A percentile compares a stretch with the other conserved stretches of the same genome.
Evolutionary conservation across 2,113 vertebrate species (phyloP).

Genomic region (Pelvicachromis taeniatus): DNA sequence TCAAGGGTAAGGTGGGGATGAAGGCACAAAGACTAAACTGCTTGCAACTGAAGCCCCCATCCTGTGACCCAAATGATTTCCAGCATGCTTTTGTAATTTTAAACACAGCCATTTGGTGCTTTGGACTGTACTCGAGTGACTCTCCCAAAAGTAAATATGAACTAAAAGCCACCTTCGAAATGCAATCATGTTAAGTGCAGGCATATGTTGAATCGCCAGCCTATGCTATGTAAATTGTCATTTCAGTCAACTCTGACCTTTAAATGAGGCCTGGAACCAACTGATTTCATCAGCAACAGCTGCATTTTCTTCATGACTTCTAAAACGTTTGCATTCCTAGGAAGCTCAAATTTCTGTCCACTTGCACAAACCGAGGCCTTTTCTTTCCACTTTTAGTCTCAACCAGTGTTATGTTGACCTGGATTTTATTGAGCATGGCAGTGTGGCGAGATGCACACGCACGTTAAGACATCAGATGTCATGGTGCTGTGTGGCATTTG

Average conservation of each 20-base stretch:
- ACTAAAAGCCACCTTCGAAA: slow-evolving; percentile 63
- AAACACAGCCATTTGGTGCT: slow-evolving; percentile 52
- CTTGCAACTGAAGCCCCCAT: slow-evolving; percentile 21
- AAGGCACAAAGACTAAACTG: slow-evolving; percentile 54
- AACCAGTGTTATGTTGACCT: slow-evolving; percentile 48
- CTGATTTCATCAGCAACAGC: slow-evolving; percentile 67
- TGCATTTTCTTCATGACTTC: slow-evolving; percentile 57
- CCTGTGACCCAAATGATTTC: slow-evolving; percentile 41
- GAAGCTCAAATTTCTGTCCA: slow-evolving; percentile 60
- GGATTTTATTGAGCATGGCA: slow-evolving; percentile 64
- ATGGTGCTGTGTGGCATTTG: slow-evolving; percentile 16
- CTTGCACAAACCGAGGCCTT: slow-evolving; percentile 48
- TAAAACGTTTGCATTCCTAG: slow-evolving; percentile 51
- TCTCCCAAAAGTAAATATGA: slow-evolving; percentile 69
- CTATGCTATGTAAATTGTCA: slow-evolving; percentile 46
- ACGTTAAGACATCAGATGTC: slow-evolving; percentile 49
- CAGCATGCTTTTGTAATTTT: slow-evolving; percentile 41
- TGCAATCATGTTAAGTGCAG: slow-evolving; percentile 74
- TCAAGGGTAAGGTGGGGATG: slow-evolving; percentile 47
- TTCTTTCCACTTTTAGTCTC: slow-evolving; percentile 50
- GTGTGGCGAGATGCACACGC: slow-evolving; percentile 4
- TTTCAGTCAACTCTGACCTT: slow-evolving; percentile 62
- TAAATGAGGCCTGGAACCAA: slow-evolving; percentile 63
- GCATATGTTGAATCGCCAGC: slow-evolving; percentile 69
- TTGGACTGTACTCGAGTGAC: slow-evolving; percentile 46